Percentiles rank a stretch among this genome's conserved stretches.
Conservation (phyloP, 2,113 vertebrate genomes). For the Neolamprologus kungweensis region DNA sequence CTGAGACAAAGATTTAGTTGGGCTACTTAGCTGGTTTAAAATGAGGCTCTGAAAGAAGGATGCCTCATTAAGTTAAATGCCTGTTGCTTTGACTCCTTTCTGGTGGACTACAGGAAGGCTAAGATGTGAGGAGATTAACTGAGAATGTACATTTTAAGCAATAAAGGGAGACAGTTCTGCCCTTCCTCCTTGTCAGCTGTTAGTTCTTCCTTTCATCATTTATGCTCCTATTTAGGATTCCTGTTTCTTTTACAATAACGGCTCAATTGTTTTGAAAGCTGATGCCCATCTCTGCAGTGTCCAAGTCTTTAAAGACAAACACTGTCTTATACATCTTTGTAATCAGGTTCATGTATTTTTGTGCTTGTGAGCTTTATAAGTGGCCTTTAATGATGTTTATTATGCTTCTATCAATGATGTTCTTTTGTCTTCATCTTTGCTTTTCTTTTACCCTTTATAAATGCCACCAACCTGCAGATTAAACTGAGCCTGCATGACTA, state of each 20-base stretch:
- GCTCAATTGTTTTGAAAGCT: neutral
- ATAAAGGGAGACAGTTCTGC: neutral
- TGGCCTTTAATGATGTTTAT: neutral
- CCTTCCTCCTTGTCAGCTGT: neutral
- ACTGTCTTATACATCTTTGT: neutral
- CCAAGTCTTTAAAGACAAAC: neutral
- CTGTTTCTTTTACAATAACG: neutral
- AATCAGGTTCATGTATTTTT: neutral
- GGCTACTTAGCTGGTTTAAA: neutral
- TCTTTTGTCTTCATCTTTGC: neutral
- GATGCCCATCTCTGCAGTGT: neutral
- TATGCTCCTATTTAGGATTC: neutral
- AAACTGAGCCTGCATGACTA: neutral
- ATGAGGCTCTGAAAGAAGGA: neutral
- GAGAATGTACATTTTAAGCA: neutral
- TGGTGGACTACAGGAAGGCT: neutral
- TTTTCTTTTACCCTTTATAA: neutral
- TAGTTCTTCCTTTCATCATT: neutral
- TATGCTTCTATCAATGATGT: neutral
- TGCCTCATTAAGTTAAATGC: neutral
- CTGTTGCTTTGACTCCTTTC: neutral
- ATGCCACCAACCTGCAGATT: neutral
- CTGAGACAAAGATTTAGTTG: neutral
- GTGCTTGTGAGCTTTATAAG: neutral
- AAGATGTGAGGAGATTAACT: neutral